Evolutionary conservation across 2,888 invertebrate species (phyloP), one percentile per base, ranked within the genome.

Genomic region (Deilephila porcellus): DNA sequence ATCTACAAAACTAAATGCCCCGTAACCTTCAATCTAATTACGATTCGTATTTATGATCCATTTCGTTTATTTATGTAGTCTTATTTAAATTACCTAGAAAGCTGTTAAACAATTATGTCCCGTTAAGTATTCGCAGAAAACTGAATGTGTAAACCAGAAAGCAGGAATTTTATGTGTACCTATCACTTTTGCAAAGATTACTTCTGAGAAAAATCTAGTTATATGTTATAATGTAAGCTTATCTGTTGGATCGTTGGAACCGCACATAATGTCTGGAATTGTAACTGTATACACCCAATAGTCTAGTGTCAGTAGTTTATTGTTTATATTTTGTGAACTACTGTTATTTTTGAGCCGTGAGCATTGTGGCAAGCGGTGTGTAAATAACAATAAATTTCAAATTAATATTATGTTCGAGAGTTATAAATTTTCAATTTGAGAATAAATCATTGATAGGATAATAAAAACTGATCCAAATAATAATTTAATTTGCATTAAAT

Each of bases 241-340:
- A 72, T 74, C 74, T 29, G 60, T 52, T 62, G 25, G 45, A 86
- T 89, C 84, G 80, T 85, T 83, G 85, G 89, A 89, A 91, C 90
- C 83, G 91, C 89, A 90, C 91, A 89, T 74, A 75, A 77, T 81
- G 77, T 76, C 73, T 79, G 76, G 80, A 86, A 87, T 83, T 83
- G 86, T 86, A 86, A 83, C 82, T 77, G 77, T 80, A 82, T 76
- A 77, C 80, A 82, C 78, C 79, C 79, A 80, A 83, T 82, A 82
- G 78, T 81, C 81, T 80, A 80, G 81, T 76, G 79, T 79, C 81
- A 82, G 81, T 78, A 81, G 76, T 77, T 82, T 83, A 86, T 86
- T 91, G 90, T 90, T 91, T 90, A 91, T 88, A 86, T 89, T 91
- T 89, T 82, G 86, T 87, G 86, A 81, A 84, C 87, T 89, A 86